Base-by-base conservation (phyloP, 2,888 invertebrate species). In the Oligia latruncula region DNA sequence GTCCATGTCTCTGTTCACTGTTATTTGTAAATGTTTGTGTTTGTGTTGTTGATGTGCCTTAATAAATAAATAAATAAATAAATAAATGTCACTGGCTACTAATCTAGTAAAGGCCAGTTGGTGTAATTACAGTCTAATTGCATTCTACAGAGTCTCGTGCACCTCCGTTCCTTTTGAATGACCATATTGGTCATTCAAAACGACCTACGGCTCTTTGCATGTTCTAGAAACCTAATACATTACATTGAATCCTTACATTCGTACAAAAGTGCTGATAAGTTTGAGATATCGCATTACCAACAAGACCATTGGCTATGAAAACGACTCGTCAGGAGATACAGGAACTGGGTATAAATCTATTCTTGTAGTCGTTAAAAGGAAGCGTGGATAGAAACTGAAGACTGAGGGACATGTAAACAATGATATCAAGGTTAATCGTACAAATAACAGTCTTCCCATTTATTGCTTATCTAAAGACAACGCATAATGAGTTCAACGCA, bases 51-150 rank as follows among this genome's bases (percentile, higher is more conserved):
- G n/a, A n/a, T n/a, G n/a, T n/a, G n/a, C n/a, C n/a, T n/a, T n/a
- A n/a, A n/a, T n/a, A n/a, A n/a, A n/a, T n/a, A n/a, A n/a, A n/a
- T n/a, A n/a, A n/a, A n/a, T n/a, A n/a, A n/a, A n/a, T n/a, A n/a
- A n/a, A n/a, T n/a, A n/a, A n/a, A n/a, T n/a, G n/a, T 80, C 66
- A 82, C 62, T 43, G 1, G 67, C 29, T 58, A 40, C 20, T 67
- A 85, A 82, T 71, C 67, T 72, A 74, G 84, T 83, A 72, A 84
- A 77, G 84, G 77, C 60, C 83, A 72, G 35, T 82, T 43, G n/a
- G 58, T 70, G 67, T 71, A 82, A 86, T 84, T 82, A 86, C 64
- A 43, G 15, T 55, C 65, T 74, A 84, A 82, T 75, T 82, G 74
- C 64, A 81, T 85, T 81, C 43, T 52, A 40, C 46, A 80, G 65